Evolutionary conservation across 1,140 invertebrate genomes (phyloP).

Genomic region (Meloidogyne exigua): DNA sequence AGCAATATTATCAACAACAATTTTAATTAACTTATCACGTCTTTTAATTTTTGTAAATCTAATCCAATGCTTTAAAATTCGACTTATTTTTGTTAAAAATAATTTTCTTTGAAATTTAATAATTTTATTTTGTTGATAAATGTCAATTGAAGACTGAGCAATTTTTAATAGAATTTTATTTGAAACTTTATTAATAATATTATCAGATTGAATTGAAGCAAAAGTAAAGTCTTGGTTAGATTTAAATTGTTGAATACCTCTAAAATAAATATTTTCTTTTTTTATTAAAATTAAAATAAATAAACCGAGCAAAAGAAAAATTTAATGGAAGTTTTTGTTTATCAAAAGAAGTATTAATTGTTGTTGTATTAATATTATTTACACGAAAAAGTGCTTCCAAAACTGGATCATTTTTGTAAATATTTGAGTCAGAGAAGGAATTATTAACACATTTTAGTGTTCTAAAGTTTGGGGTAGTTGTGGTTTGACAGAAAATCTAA

Average conservation of each 20-base stretch:
- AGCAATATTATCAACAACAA: not conserved
- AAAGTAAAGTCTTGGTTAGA: not conserved
- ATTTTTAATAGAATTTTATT: not conserved
- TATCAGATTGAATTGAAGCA: not conserved
- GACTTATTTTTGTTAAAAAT: not conserved
- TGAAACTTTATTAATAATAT: not conserved
- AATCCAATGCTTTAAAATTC: not conserved
- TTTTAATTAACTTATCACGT: not conserved
- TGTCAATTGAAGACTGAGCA: not conserved
- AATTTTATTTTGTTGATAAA: not conserved
- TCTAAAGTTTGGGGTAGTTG: not conserved
- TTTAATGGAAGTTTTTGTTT: not conserved
- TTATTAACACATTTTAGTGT: conserved; percentile 21
- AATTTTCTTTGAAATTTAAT: not conserved
- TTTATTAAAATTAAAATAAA: not conserved
- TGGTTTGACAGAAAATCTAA: conserved; percentile 26
- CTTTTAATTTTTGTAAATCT: not conserved
- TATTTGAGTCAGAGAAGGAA: conserved; percentile 9
- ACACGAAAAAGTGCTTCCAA: not conserved
- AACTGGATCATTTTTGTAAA: conserved; percentile 30
- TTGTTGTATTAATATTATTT: not conserved
- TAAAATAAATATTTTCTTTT: not conserved
- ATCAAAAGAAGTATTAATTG: not conserved
- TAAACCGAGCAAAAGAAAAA: conserved; percentile 7
- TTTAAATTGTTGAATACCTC: not conserved